A percentile compares a stretch with the other conserved stretches of the same genome.
Evolutionary conservation across 2,888 invertebrate genomes (phyloP).

Genomic region (Troides aeacus): DNA sequence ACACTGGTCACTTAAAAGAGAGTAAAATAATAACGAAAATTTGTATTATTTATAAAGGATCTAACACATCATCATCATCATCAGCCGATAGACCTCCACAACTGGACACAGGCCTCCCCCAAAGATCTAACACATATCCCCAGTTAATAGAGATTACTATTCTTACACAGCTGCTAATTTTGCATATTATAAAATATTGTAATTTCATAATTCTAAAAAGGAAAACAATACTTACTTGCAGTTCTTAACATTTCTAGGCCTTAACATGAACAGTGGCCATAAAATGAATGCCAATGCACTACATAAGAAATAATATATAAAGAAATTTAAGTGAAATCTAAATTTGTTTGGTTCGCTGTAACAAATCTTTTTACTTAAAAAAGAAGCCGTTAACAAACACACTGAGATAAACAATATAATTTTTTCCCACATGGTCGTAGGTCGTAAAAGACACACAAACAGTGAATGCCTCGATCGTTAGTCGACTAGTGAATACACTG

Average conservation of each 20-base stretch:
- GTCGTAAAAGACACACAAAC: conserved; percentile 5
- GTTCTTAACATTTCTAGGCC: conserved; percentile 61
- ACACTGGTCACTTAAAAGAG: too few species aligned
- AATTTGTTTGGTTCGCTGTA: conserved; percentile 49
- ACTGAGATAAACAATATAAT: conserved; percentile 7
- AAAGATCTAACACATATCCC: too few species aligned
- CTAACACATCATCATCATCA: too few species aligned
- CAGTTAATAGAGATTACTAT: too few species aligned
- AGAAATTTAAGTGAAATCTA: conserved; percentile 54
- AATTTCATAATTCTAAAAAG: background rate
- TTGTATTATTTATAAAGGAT: too few species aligned
- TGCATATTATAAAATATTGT: too few species aligned
- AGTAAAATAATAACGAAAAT: too few species aligned
- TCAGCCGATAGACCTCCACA: too few species aligned
- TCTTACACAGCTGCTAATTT: too few species aligned
- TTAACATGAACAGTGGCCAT: conserved; percentile 58
- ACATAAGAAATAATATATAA: conserved; percentile 47
- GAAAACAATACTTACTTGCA: conserved; percentile 57
- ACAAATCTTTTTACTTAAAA: conserved; percentile 20
- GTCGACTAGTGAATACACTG: conserved; percentile 17
- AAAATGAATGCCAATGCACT: conserved; percentile 44
- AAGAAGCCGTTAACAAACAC: conserved; percentile 21
- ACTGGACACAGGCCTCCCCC: too few species aligned
- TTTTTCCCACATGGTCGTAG: conserved; percentile 24
- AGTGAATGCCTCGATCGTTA: conserved; percentile 2